Percentiles rank a stretch among this genome's conserved stretches.
phyloP scores from a whole-genome alignment of 92 coral and sea anemone genomes.

The Isaurus tuberculatus region DNA sequence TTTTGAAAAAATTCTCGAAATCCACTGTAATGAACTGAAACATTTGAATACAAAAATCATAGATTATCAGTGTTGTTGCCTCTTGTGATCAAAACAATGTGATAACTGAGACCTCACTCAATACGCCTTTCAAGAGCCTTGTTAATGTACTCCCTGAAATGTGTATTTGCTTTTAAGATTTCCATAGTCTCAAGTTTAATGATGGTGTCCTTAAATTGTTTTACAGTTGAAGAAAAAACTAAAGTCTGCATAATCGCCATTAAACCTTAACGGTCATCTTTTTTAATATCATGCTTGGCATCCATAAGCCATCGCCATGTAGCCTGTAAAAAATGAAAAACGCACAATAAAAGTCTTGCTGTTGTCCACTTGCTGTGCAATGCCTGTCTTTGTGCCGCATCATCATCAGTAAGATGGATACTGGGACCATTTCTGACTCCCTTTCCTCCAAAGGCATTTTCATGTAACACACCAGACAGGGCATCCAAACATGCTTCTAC shows the following conservation, averaged over 20 bases:
- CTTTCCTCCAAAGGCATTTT: constrained; percentile 59
- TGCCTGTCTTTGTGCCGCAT: constrained; percentile 56
- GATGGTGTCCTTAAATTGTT: no score
- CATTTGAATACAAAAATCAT: constrained; percentile 67
- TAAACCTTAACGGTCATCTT: constrained; percentile 53
- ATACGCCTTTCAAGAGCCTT: constrained; percentile 52
- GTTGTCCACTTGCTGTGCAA: constrained; percentile 48
- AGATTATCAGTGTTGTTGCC: constrained; percentile 77
- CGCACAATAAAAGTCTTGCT: constrained; percentile 57
- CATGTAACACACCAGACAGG: constrained; percentile 44
- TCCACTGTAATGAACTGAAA: constrained; percentile 64
- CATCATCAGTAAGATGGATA: constrained; percentile 61
- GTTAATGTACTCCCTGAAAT: constrained; percentile 43
- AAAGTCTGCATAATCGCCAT: constrained; percentile 59
- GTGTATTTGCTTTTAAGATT: constrained; percentile 27
- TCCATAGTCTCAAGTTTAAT: constrained; percentile 24
- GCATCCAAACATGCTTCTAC: constrained; percentile 20
- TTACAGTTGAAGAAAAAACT: constrained; percentile 56
- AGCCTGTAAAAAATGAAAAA: constrained; percentile 64
- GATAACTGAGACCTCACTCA: constrained; percentile 56
- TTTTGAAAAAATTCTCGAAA: constrained; percentile 56
- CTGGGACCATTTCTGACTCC: constrained; percentile 53
- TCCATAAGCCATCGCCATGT: constrained; percentile 68
- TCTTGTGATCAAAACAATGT: constrained; percentile 46
- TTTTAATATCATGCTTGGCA: constrained; percentile 47